Evolutionary conservation across 2,113 vertebrate genomes (phyloP).

Genomic region (Onychostruthus taczanowskii): DNA sequence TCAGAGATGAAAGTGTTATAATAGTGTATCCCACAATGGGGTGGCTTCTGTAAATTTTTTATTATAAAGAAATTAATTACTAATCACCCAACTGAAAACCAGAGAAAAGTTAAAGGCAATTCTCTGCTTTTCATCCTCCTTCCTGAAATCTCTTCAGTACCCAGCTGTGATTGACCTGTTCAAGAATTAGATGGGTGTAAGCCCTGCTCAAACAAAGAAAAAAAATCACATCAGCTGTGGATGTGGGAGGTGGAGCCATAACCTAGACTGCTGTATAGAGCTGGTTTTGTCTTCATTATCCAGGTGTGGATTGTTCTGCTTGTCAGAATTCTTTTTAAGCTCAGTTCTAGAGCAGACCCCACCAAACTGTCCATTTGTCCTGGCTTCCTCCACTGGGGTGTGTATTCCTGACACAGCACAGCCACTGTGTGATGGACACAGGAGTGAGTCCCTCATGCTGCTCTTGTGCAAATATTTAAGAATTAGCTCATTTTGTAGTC

Average conservation of each 20-base stretch:
- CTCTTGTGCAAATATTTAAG: not conserved
- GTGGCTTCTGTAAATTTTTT: constrained; percentile 3
- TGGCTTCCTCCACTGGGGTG: not conserved
- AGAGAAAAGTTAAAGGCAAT: not conserved
- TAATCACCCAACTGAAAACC: not conserved
- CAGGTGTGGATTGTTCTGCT: not conserved
- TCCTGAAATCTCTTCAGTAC: not conserved
- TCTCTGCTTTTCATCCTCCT: not conserved
- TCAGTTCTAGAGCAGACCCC: not conserved
- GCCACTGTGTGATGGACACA: not conserved
- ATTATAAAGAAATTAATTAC: constrained; percentile 30
- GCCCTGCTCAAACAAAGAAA: not conserved
- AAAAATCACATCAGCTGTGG: not conserved
- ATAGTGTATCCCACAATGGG: not conserved
- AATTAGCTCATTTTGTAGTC: not conserved
- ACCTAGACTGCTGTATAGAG: not conserved
- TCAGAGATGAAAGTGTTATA: constrained; percentile 10
- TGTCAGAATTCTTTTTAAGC: not conserved
- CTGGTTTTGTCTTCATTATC: not conserved
- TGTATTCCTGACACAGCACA: not conserved
- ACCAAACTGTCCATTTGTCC: not conserved
- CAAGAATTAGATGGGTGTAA: not conserved
- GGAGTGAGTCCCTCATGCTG: not conserved
- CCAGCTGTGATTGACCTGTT: not conserved
- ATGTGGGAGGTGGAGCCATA: not conserved